A percentile compares a stretch with the other conserved stretches of the same genome.
Conservation (phyloP, 2,113 vertebrate genomes). For the Callopanchax toddi region DNA sequence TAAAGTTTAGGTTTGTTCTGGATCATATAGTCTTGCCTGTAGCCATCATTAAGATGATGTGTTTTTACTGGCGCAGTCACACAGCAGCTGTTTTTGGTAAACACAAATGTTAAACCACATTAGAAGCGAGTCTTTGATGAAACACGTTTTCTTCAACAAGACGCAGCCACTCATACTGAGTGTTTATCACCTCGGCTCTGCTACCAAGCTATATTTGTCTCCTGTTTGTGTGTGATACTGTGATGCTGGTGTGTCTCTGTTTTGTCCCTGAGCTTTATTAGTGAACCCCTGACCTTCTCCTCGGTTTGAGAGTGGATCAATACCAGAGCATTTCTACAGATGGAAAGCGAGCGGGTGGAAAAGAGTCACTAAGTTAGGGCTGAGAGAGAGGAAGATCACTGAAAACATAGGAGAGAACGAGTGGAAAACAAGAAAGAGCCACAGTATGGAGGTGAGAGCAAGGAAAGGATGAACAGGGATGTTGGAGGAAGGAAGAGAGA, state of each 20-base stretch:
- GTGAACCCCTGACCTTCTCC: conserved; percentile 71
- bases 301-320: conserved; percentile 62
- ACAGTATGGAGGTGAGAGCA: conserved; percentile 20
- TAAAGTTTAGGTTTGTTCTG: conserved; percentile 48
- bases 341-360: conserved; percentile 1
- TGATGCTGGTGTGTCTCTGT: conserved; percentile 37
- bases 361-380: conserved; percentile 14
- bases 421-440: neutral
- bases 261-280: conserved; percentile 74
- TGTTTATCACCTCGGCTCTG: conserved; percentile 20
- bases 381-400: conserved; percentile 41
- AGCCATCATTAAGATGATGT: conserved; percentile 38
- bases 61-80: conserved; percentile 19
- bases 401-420: conserved; percentile 29
- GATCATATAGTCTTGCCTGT: conserved; percentile 39
- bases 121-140: conserved; percentile 12
- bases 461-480: conserved; percentile 14
- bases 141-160: neutral
- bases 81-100: conserved; percentile 29
- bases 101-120: conserved; percentile 26
- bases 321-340: conserved; percentile 65
- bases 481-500: conserved; percentile 24
- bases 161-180: neutral
- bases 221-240: conserved; percentile 1
- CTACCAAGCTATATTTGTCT: conserved; percentile 29